phyloP scores from a whole-genome alignment of 2,113 vertebrate species.

The Hylia prasina region DNA sequence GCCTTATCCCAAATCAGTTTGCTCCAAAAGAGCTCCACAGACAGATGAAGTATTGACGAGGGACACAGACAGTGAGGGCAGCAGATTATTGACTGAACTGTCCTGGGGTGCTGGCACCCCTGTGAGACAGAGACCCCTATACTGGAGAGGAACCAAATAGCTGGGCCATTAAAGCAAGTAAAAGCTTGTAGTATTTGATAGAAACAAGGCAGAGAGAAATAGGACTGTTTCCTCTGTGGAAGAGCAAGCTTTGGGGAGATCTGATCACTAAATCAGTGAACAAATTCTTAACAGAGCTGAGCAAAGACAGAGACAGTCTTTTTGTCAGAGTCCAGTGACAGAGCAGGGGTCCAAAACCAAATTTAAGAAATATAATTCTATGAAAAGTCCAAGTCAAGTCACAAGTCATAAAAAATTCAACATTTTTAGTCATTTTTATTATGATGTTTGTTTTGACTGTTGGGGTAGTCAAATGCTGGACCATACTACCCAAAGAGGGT shows the following conservation, averaged over 20 bases:
- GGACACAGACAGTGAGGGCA: rapidly evolving
- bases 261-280: not conserved
- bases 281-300: not conserved
- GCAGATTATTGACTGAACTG: not conserved
- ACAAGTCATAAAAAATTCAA: not conserved
- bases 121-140: rapidly evolving
- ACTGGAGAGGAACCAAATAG: not conserved
- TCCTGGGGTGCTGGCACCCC: not conserved
- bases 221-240: not conserved
- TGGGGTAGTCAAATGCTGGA: not conserved
- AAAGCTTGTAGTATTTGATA: not conserved
- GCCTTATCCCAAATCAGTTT: not conserved
- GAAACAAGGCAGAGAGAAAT: not conserved
- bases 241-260: not conserved
- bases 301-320: not conserved
- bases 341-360: not conserved
- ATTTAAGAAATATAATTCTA: not conserved
- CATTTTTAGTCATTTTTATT: not conserved
- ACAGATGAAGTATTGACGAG: not conserved
- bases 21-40: not conserved
- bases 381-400: not conserved
- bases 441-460: not conserved
- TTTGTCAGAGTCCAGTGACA: not conserved
- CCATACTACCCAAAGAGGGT: not conserved
- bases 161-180: not conserved